These are phyloP conservation scores for Sebastes steindachneri DNA, from an alignment of 2,797 vertebrate genomes.

Conservation along the genomic window DNA sequence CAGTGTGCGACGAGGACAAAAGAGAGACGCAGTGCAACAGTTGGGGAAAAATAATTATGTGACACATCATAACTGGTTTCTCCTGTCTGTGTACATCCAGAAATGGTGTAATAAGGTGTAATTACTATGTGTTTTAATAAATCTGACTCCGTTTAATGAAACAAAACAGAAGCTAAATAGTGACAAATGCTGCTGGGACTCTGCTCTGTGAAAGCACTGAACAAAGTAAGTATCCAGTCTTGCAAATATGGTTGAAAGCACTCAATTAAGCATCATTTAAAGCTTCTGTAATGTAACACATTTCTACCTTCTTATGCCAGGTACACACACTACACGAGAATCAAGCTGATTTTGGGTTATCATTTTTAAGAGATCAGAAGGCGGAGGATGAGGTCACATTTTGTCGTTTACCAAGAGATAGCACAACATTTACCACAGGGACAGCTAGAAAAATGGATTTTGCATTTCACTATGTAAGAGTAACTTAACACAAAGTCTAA, in stretches of 20 bases:
- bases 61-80: neutral
- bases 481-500: neutral
- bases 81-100: neutral
- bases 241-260: neutral
- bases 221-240: neutral
- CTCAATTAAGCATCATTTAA: neutral
- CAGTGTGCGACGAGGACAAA: conserved; percentile 16
- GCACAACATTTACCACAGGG: neutral
- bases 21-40: neutral
- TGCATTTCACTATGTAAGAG: neutral
- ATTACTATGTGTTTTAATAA: neutral
- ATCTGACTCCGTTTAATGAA: neutral
- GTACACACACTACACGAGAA: too few relatives aligned
- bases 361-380: neutral
- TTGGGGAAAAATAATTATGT: neutral
- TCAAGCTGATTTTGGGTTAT: neutral
- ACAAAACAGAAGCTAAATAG: neutral
- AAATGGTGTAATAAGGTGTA: neutral
- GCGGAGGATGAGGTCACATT: neutral
- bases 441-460: neutral
- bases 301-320: neutral
- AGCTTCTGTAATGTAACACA: neutral
- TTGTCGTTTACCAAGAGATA: neutral
- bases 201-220: neutral
- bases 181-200: neutral